Evolutionary conservation across 2,888 invertebrate species (phyloP).

Genomic region (Acanthopleura granulata): DNA sequence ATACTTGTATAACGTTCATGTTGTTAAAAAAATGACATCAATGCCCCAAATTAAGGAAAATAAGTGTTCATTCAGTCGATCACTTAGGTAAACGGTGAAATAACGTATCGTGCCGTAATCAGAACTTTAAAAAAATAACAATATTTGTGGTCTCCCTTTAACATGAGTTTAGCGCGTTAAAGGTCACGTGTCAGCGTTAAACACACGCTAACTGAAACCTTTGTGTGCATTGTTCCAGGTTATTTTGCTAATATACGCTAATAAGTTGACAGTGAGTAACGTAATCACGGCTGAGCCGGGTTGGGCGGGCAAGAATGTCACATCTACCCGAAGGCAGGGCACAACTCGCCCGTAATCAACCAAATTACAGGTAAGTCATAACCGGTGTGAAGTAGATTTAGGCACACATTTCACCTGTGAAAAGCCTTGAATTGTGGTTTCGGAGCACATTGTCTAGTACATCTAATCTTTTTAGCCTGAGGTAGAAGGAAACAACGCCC

Average conservation of each 20-base stretch:
- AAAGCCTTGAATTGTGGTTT: conserved; percentile 17
- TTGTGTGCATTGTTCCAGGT: background rate
- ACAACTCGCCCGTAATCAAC: conserved; percentile 2
- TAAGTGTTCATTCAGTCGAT: too few species aligned
- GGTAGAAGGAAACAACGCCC: conserved; percentile 11
- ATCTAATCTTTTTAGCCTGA: background rate
- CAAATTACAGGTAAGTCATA: conserved; percentile 2
- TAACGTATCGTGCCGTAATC: too few species aligned
- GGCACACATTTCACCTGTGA: background rate
- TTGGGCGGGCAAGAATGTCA: background rate
- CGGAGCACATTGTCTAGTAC: background rate
- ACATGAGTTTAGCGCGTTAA: background rate
- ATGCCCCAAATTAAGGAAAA: too few species aligned
- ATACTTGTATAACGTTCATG: too few species aligned
- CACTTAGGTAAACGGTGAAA: too few species aligned
- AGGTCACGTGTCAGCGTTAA: background rate
- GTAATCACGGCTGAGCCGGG: background rate
- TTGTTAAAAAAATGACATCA: too few species aligned
- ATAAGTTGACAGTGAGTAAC: conserved; percentile 7
- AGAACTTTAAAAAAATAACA: too few species aligned
- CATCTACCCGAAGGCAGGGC: background rate
- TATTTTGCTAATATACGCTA: conserved; percentile 10
- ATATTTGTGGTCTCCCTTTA: too few species aligned
- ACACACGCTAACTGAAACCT: background rate
- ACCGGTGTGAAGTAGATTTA: background rate